These are phyloP conservation scores for Prinia subflava DNA, from an alignment of 2,113 vertebrate species.

Conservation along the genomic window DNA sequence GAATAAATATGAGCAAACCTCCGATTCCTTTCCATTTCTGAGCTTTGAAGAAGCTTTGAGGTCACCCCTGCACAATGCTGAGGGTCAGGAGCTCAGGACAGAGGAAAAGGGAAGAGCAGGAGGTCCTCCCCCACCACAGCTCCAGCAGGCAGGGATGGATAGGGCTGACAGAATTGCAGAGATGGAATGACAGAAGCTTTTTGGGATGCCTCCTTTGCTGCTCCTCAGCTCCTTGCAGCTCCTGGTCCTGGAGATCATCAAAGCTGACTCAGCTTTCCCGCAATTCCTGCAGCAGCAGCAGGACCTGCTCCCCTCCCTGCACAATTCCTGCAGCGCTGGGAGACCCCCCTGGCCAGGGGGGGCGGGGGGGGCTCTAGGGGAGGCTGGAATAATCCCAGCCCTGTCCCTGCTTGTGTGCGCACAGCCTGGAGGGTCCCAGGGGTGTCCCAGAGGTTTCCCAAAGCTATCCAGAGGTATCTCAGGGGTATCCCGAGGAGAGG, in stretches of 20 bases:
- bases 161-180: neutral
- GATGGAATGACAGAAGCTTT: neutral
- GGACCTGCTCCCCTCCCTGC: neutral
- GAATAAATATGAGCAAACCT: neutral
- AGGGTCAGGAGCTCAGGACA: neutral
- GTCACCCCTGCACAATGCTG: neutral
- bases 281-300: neutral
- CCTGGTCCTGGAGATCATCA: neutral
- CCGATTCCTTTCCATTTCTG: neutral
- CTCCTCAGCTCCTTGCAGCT: neutral
- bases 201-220: neutral
- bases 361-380: accelerated
- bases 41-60: neutral
- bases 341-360: neutral
- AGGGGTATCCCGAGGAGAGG: neutral
- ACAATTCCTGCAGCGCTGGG: neutral
- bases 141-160: neutral
- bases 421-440: neutral
- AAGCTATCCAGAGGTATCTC: neutral
- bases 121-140: neutral
- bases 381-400: neutral
- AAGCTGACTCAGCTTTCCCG: neutral
- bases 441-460: too few species aligned
- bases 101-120: neutral
- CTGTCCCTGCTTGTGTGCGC: neutral